phyloP scores from a whole-genome alignment of 2,113 vertebrate genomes.

The Myodes glareolus region DNA sequence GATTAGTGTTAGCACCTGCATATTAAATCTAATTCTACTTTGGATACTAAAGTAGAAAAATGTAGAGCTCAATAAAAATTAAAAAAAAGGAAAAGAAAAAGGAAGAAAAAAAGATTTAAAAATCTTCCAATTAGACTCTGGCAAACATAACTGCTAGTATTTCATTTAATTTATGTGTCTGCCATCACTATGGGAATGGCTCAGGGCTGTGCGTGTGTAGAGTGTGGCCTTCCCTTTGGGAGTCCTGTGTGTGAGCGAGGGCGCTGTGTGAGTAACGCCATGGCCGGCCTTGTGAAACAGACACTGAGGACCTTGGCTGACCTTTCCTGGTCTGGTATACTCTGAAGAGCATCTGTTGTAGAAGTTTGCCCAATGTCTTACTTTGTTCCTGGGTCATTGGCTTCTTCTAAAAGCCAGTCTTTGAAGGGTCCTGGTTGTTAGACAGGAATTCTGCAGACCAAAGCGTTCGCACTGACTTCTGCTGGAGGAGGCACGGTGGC shows the following conservation, averaged over 20 bases:
- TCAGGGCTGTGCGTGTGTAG: background rate
- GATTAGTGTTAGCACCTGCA: background rate
- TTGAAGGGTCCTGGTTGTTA: background rate
- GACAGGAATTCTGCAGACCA: background rate
- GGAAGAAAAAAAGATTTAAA: too few relatives aligned
- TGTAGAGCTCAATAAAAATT: too few relatives aligned
- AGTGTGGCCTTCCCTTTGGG: background rate
- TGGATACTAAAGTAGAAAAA: background rate
- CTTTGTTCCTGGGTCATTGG: background rate
- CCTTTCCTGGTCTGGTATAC: background rate
- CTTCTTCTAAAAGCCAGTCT: slow-evolving; percentile 3
- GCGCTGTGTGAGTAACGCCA: background rate
- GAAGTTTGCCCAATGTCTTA: slow-evolving; percentile 3
- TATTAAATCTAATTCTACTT: slow-evolving; percentile 27
- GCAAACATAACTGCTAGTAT: background rate
- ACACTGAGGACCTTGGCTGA: background rate
- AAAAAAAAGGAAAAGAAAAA: too few relatives aligned
- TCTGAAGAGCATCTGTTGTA: background rate
- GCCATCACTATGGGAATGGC: background rate
- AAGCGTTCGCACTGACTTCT: background rate
- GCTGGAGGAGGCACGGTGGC: background rate
- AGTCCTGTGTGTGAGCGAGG: background rate
- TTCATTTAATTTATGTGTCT: background rate
- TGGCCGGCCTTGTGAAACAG: background rate
- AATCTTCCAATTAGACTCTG: background rate